phyloP scores from a whole-genome alignment of 2,888 invertebrate species.

The Macrosoma leucophasiata region DNA sequence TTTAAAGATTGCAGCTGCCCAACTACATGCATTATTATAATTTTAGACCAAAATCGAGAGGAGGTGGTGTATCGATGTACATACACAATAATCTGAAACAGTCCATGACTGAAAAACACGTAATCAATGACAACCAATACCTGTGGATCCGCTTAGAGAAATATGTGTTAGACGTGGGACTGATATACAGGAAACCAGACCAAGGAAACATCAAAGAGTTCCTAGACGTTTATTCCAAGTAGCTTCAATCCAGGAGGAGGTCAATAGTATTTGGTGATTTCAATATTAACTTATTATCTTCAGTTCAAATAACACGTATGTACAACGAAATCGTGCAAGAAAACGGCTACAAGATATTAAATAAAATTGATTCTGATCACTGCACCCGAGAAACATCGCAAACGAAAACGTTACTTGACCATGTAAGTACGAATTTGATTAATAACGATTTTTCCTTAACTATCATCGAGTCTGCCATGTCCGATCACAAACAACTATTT shows the following conservation, averaged over 20 bases:
- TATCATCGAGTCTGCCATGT: conserved; percentile 16
- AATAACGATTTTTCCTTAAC: conserved; percentile 9
- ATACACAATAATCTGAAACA: conserved; percentile 5
- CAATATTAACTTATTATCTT: conserved; percentile 17
- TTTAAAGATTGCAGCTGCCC: conserved; percentile 1
- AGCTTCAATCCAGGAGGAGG: conserved; percentile 8
- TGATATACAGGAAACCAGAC: conserved; percentile 14
- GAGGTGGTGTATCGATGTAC: conserved; percentile 13
- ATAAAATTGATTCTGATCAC: conserved; percentile 10
- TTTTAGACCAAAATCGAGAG: neutral
- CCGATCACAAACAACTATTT: conserved; percentile 20
- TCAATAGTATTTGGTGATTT: conserved; percentile 9
- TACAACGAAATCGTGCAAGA: conserved; percentile 9
- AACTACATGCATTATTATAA: conserved; percentile 7
- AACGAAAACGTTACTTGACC: conserved; percentile 12
- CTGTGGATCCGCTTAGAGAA: conserved; percentile 11
- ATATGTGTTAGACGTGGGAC: conserved; percentile 10
- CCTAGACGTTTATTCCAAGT: conserved; percentile 3
- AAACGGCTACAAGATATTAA: conserved; percentile 11
- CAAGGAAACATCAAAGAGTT: conserved; percentile 5
- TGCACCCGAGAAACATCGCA: conserved; percentile 13
- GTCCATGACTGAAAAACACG: neutral
- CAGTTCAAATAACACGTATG: neutral
- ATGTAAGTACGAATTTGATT: conserved; percentile 13
- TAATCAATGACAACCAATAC: conserved; percentile 6